Percentiles rank a stretch among this genome's conserved stretches.
Conservation (phyloP, 1,140 invertebrate species). For the Formica selysi region DNA sequence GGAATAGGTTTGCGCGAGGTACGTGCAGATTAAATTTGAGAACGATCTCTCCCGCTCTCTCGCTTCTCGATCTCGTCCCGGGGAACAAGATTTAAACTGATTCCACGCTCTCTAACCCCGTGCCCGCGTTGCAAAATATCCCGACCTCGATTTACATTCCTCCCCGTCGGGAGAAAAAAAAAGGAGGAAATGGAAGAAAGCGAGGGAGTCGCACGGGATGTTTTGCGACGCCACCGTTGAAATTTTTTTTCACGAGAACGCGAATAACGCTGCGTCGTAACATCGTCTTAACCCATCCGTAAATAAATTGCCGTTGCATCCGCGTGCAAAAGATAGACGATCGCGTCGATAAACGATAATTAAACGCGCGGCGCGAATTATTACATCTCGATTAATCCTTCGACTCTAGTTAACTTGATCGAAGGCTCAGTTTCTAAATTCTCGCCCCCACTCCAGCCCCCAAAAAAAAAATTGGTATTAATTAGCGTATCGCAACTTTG, state of each 20-base stretch:
- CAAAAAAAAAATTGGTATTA: neutral
- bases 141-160: constrained; percentile 61
- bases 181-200: constrained; percentile 42
- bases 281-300: constrained; percentile 1
- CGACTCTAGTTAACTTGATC: neutral
- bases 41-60: constrained; percentile 40
- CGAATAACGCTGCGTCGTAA: neutral
- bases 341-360: constrained; percentile 5
- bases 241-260: constrained; percentile 21
- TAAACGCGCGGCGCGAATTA: neutral
- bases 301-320: neutral
- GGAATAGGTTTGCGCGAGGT: constrained; percentile 50
- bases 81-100: constrained; percentile 63
- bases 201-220: neutral
- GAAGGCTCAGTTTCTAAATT: neutral
- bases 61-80: constrained; percentile 58
- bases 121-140: constrained; percentile 63
- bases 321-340: neutral
- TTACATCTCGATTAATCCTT: constrained; percentile 3
- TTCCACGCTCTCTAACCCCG: constrained; percentile 56
- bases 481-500: neutral
- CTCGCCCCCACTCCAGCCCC: neutral
- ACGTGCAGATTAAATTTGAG: constrained; percentile 58
- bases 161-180: constrained; percentile 29
- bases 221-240: constrained; percentile 16